A percentile compares a stretch with the other conserved stretches of the same genome.
Conservation (phyloP, 2,113 vertebrate genomes). For the Pimephales promelas region DNA sequence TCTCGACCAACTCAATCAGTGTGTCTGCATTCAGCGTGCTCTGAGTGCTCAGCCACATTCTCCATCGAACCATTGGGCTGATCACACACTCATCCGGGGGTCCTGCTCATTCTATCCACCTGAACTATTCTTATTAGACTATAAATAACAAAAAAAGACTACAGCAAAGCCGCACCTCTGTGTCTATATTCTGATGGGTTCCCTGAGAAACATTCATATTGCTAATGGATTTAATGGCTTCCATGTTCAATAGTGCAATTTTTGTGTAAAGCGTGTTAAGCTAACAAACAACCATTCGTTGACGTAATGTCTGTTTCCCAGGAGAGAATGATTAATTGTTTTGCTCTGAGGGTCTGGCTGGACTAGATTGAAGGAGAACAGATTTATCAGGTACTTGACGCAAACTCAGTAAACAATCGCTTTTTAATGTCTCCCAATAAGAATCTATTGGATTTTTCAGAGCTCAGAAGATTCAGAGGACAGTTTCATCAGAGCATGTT, state of each 20-base stretch:
- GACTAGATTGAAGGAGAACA: slow-evolving; percentile 37
- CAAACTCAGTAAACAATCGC: slow-evolving; percentile 44
- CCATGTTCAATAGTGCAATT: slow-evolving; percentile 11
- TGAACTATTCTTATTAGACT: slow-evolving; percentile 23
- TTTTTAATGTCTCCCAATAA: slow-evolving; percentile 45
- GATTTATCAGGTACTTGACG: slow-evolving; percentile 46
- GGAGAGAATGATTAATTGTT: slow-evolving; percentile 41
- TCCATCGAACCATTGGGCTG: slow-evolving; percentile 41
- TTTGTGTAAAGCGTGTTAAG: background rate
- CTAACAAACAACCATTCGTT: slow-evolving; percentile 28
- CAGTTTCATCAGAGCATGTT: background rate
- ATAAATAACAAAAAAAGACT: slow-evolving; percentile 18
- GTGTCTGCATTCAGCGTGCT: background rate
- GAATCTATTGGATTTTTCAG: slow-evolving; percentile 35
- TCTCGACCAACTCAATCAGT: slow-evolving; percentile 23
- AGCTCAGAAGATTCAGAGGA: slow-evolving; percentile 24
- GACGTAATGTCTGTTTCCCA: slow-evolving; percentile 36
- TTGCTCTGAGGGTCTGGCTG: slow-evolving; percentile 24
- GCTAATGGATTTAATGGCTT: slow-evolving; percentile 23
- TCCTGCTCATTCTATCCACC: background rate
- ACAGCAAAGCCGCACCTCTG: slow-evolving; percentile 10
- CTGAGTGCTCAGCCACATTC: slow-evolving; percentile 43
- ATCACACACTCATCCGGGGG: slow-evolving; percentile 36
- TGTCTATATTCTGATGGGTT: background rate
- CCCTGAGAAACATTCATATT: slow-evolving; percentile 32